Evolutionary conservation across 2,797 vertebrate species (phyloP).

Genomic region (Pantherophis vulpinus): DNA sequence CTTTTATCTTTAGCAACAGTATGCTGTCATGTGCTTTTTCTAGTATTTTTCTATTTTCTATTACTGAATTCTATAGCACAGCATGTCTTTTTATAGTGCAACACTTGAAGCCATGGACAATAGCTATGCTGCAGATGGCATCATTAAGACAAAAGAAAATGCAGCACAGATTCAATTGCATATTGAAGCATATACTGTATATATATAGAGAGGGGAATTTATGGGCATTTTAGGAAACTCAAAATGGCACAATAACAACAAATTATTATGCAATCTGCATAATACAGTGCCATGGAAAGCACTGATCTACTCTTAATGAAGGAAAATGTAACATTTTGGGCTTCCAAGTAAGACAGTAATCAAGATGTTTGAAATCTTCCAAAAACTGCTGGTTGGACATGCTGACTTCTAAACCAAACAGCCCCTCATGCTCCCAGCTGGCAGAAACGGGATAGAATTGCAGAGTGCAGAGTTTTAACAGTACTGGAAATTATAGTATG

Average conservation of each 20-base stretch:
- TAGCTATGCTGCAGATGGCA: background rate
- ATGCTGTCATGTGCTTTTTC: background rate
- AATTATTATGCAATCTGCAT: background rate
- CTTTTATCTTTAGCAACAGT: background rate
- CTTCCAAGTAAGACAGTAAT: background rate
- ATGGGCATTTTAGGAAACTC: background rate
- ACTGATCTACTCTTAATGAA: background rate
- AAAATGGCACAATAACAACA: background rate
- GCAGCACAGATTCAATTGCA: background rate
- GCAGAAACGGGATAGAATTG: background rate
- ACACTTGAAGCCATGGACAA: background rate
- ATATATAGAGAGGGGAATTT: background rate
- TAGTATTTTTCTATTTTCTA: background rate
- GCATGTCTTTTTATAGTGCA: background rate
- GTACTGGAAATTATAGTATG: background rate
- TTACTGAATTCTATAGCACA: background rate
- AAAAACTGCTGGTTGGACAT: slow-evolving; percentile 31
- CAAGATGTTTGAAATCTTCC: background rate
- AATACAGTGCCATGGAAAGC: background rate
- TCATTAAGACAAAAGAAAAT: background rate
- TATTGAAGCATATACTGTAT: background rate
- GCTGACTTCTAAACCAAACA: slow-evolving; percentile 32
- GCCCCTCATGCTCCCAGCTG: background rate
- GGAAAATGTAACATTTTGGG: background rate
- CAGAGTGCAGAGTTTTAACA: background rate